Conservation (phyloP, 2,888 invertebrate species). For the Synanthedon andrenaeformis region DNA sequence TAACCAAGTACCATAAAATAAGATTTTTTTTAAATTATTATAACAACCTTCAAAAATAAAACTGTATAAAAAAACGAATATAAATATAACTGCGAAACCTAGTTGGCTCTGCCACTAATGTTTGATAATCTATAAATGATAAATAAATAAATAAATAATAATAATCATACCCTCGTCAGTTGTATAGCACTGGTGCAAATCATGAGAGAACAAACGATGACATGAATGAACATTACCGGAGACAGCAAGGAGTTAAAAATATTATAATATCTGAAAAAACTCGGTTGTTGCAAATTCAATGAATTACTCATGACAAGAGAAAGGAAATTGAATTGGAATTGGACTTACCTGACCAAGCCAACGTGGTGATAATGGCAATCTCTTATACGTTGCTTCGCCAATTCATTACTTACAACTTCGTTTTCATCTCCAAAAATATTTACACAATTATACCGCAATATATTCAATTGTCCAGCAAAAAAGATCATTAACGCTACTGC, state of each 20-base stretch:
- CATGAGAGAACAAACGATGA: conserved; percentile 59
- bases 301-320: not conserved
- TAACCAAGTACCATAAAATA: too few species aligned
- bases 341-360: conserved; percentile 36
- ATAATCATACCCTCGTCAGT: conserved; percentile 33
- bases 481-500: conserved; percentile 51
- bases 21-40: too few species aligned
- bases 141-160: not conserved
- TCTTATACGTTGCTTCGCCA: conserved; percentile 27
- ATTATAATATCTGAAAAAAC: conserved; percentile 37
- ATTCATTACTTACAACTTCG: conserved; percentile 14
- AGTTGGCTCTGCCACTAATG: too few species aligned
- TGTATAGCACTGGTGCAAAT: conserved; percentile 56
- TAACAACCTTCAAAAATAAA: too few species aligned
- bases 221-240: conserved; percentile 57
- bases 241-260: conserved; percentile 44
- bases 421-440: conserved; percentile 27
- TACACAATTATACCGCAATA: conserved; percentile 37
- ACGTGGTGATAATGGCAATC: conserved; percentile 41
- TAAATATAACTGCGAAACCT: too few species aligned
- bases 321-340: conserved; percentile 6
- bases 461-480: conserved; percentile 46
- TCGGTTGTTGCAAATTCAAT: not conserved
- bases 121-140: too few species aligned
- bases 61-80: too few species aligned